These are phyloP conservation scores for Erebia palarica DNA, from an alignment of 2,888 invertebrate species.

Conservation along the genomic window DNA sequence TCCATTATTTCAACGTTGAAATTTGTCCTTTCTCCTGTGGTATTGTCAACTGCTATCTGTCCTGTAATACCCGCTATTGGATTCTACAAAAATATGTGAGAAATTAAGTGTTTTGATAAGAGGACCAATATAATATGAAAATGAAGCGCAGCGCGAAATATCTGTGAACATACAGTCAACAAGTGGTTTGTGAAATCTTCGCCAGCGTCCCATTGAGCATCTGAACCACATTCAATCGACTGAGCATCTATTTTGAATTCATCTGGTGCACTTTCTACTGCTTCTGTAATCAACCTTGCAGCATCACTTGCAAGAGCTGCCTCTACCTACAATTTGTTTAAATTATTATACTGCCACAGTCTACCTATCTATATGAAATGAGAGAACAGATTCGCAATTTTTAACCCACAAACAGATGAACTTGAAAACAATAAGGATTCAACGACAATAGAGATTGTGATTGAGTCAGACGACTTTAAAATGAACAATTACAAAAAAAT, in stretches of 20 bases:
- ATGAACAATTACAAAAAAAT: too few relatives aligned
- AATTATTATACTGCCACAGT: too few relatives aligned
- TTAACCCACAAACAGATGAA: too few relatives aligned
- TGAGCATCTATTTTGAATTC: constrained; percentile 63
- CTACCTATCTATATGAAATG: too few relatives aligned
- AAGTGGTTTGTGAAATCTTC: constrained; percentile 30
- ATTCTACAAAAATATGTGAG: constrained; percentile 23
- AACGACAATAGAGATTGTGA: too few relatives aligned
- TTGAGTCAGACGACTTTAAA: too few relatives aligned
- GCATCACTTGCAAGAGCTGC: constrained; percentile 34
- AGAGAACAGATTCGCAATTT: too few relatives aligned
- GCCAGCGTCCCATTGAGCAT: constrained; percentile 62
- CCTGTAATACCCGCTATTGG: constrained; percentile 34
- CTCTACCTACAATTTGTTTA: constrained; percentile 27
- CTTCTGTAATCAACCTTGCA: constrained; percentile 32
- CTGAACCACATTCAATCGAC: constrained; percentile 59
- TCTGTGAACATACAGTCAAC: constrained; percentile 21
- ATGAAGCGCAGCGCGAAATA: background rate
- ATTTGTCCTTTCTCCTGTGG: constrained; percentile 65
- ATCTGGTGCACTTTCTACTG: constrained; percentile 28
- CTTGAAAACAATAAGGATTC: too few relatives aligned
- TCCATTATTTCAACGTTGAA: constrained; percentile 86
- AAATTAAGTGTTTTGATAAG: background rate
- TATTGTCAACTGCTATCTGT: constrained; percentile 25
- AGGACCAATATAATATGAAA: background rate